Conservation (phyloP, 2,888 invertebrate genomes). For the Reticulitermes lucifugus region DNA sequence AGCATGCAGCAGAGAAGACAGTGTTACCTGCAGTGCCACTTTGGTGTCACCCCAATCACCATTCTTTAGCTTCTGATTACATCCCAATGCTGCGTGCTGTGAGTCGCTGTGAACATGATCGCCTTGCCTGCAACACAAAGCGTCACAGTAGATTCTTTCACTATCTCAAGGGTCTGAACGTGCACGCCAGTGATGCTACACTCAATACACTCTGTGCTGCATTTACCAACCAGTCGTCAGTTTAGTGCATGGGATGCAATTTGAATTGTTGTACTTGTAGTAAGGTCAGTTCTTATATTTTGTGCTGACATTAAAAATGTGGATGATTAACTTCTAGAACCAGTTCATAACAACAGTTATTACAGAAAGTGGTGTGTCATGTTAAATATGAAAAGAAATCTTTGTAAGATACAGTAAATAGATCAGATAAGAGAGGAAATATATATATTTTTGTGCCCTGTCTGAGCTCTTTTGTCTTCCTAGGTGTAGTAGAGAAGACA, state of each 20-base stretch:
- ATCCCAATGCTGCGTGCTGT: conserved; percentile 76
- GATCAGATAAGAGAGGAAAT: not conserved
- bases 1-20: conserved; percentile 61
- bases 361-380: not conserved
- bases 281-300: not conserved
- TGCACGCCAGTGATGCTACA: conserved; percentile 64
- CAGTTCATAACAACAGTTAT: not conserved
- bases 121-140: conserved; percentile 70
- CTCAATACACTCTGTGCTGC: conserved; percentile 30
- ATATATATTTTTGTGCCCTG: not conserved
- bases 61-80: conserved; percentile 74
- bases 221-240: not conserved
- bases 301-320: not conserved
- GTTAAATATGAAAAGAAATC: not conserved
- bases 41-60: conserved; percentile 67
- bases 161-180: conserved; percentile 74
- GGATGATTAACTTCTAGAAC: not conserved
- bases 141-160: conserved; percentile 82
- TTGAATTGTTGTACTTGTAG: not conserved
- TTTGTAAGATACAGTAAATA: not conserved
- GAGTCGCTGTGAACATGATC: conserved; percentile 74
- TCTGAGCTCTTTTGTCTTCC: too few species aligned
- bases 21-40: conserved; percentile 68
- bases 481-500: too few species aligned
- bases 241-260: not conserved